Percentiles rank a stretch among this genome's conserved stretches.
Evolutionary conservation across 2,888 invertebrate species (phyloP).

Genomic region (Hydriomena furcata): DNA sequence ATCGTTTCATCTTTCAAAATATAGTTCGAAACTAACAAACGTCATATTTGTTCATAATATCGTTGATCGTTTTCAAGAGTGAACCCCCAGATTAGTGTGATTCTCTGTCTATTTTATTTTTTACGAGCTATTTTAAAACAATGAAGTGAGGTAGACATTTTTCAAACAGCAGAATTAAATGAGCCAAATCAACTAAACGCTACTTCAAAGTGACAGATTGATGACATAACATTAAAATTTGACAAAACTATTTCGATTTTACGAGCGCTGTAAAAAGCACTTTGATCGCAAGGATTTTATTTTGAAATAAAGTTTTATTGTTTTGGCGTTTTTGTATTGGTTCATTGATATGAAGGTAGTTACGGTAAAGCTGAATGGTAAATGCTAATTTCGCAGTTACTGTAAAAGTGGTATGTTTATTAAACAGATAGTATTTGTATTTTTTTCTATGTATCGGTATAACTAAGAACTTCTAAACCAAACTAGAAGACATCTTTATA

Average conservation of each 20-base stretch:
- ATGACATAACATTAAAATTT: conserved; percentile 41
- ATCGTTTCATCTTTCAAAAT: too few relatives aligned
- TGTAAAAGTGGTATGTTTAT: too few relatives aligned
- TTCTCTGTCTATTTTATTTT: neutral
- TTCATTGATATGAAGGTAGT: conserved; percentile 6
- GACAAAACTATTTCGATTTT: conserved; percentile 24
- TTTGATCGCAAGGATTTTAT: conserved; percentile 11
- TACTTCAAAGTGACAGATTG: conserved; percentile 64
- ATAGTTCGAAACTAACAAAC: too few relatives aligned
- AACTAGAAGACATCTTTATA: too few relatives aligned
- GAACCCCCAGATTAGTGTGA: too few relatives aligned
- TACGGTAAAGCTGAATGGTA: neutral
- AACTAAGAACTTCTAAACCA: too few relatives aligned
- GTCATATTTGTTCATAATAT: too few relatives aligned
- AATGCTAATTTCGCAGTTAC: neutral
- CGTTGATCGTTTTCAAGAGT: too few relatives aligned
- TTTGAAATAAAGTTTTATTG: conserved; percentile 12
- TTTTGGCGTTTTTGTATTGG: conserved; percentile 10
- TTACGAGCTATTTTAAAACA: conserved; percentile 12
- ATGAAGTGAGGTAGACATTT: conserved; percentile 25
- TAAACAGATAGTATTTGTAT: too few relatives aligned
- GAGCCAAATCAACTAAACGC: conserved; percentile 38
- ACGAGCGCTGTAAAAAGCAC: conserved; percentile 8
- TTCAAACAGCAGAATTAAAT: conserved; percentile 39
- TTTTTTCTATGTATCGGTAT: too few relatives aligned